Evolutionary conservation across 1,140 invertebrate species (phyloP).

Genomic region (Mizuhopecten yessoensis): DNA sequence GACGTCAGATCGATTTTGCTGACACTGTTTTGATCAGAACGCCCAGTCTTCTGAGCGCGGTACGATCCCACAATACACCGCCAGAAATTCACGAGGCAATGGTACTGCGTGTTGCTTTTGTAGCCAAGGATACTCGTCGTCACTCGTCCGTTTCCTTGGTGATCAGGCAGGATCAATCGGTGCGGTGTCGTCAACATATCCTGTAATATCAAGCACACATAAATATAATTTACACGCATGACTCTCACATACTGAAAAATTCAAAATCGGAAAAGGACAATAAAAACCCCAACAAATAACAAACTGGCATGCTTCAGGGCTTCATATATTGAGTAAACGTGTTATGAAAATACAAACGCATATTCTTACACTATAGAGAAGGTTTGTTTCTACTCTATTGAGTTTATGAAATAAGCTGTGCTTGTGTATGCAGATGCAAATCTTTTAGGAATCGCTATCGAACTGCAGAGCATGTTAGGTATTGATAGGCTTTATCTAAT

Average conservation of each 20-base stretch:
- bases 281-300: too few species aligned
- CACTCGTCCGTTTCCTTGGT: constrained; percentile 62
- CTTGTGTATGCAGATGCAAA: too few species aligned
- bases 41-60: constrained; percentile 61
- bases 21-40: constrained; percentile 75
- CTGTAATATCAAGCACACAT: not conserved
- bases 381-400: too few species aligned
- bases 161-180: constrained; percentile 53
- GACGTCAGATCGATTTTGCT: constrained; percentile 85
- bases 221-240: not conserved
- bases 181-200: constrained; percentile 42
- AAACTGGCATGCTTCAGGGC: too few species aligned
- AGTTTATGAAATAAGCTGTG: too few species aligned
- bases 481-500: too few species aligned
- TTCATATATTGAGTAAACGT: too few species aligned
- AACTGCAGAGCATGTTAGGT: too few species aligned
- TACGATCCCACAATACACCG: constrained; percentile 78
- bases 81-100: constrained; percentile 74
- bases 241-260: not conserved
- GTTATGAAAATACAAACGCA: too few species aligned
- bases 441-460: too few species aligned
- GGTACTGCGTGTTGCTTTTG: constrained; percentile 53
- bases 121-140: constrained; percentile 61
- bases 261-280: too few species aligned
- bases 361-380: too few species aligned